These are phyloP conservation scores for Apocheima hispidaria DNA, from an alignment of 2,888 invertebrate species.

Conservation along the genomic window DNA sequence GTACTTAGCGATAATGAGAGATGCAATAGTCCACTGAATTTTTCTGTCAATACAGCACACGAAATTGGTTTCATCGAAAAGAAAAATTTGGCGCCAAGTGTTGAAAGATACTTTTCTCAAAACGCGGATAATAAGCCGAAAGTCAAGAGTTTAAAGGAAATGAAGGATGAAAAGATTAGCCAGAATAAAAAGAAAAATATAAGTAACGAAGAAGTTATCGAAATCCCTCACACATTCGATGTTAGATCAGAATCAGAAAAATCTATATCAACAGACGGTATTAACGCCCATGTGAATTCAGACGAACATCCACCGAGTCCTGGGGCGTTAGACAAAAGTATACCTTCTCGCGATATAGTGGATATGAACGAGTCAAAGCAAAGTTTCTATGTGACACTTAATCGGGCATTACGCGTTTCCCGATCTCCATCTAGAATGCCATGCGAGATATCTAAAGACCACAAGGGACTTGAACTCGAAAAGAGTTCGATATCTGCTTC, in stretches of 20 bases:
- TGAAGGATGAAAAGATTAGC: neutral
- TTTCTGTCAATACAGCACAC: neutral
- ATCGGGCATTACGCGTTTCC: neutral
- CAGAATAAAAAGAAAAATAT: too few species aligned
- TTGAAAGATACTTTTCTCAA: neutral
- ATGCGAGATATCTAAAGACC: neutral
- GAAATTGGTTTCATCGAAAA: neutral
- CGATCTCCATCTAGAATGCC: neutral
- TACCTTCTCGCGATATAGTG: neutral
- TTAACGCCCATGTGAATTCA: neutral
- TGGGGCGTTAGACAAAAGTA: neutral
- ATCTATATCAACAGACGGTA: neutral
- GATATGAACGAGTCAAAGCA: neutral
- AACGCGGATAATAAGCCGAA: neutral
- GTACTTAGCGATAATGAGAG: neutral
- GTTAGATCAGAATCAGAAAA: neutral
- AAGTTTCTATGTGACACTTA: neutral
- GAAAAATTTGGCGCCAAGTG: neutral
- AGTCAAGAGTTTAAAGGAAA: neutral
- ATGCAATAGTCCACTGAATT: neutral
- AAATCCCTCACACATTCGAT: neutral
- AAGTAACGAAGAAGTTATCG: neutral
- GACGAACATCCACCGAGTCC: neutral
- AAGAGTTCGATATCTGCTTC: neutral
- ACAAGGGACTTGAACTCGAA: neutral